phyloP scores from a whole-genome alignment of 1,140 invertebrate species.

The Drosophila subobscura region DNA sequence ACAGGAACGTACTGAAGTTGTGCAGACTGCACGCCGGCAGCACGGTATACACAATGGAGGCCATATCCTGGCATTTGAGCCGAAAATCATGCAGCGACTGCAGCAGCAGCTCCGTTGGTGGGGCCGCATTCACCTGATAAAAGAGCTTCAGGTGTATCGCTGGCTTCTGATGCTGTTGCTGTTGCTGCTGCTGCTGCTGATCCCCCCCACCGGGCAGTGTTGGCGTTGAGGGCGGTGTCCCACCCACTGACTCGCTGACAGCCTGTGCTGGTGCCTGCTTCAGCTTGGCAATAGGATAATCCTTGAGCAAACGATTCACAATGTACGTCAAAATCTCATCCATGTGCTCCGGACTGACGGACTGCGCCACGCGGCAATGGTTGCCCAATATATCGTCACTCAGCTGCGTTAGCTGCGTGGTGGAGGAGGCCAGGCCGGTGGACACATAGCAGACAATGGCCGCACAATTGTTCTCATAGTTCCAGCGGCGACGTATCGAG shows the following conservation, averaged over 20 bases:
- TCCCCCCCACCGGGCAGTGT: constrained; percentile 29
- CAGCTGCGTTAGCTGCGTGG: constrained; percentile 86
- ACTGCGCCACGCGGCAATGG: constrained; percentile 84
- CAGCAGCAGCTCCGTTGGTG: constrained; percentile 85
- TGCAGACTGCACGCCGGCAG: constrained; percentile 91
- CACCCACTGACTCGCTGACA: constrained; percentile 1
- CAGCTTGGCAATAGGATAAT: constrained; percentile 84
- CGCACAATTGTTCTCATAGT: constrained; percentile 94
- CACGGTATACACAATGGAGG: constrained; percentile 88
- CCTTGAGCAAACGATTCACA: constrained; percentile 89
- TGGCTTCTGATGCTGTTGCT: constrained; percentile 67
- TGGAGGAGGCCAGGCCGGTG: constrained; percentile 87
- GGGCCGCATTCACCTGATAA: constrained; percentile 87
- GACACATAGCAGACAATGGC: constrained; percentile 92
- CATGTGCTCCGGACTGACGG: constrained; percentile 86
- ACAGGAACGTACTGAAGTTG: constrained; percentile 90
- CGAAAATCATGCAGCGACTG: constrained; percentile 85
- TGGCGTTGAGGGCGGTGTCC: constrained; percentile 14
- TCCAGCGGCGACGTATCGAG: constrained; percentile 92
- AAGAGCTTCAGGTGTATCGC: constrained; percentile 90
- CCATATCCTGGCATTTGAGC: constrained; percentile 80
- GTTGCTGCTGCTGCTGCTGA: constrained; percentile 19
- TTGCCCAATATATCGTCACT: constrained; percentile 85
- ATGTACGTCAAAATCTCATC: constrained; percentile 89
- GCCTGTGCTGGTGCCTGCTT: constrained; percentile 19